Base-by-base conservation (phyloP, 2,888 invertebrate genomes). In the Thalpophila matura region DNA sequence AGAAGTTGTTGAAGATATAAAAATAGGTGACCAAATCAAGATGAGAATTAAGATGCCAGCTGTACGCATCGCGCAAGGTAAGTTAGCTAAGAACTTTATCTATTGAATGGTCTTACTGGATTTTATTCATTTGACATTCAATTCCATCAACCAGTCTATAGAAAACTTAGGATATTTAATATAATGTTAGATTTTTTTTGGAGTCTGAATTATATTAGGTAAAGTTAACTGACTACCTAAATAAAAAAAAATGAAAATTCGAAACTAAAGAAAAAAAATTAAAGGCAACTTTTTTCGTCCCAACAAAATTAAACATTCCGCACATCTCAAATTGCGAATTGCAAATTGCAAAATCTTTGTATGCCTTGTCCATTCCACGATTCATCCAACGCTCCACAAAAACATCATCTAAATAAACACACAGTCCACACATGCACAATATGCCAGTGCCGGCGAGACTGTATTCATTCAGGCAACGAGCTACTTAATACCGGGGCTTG, bases 11-110 rank as follows among this genome's bases (percentile, higher is more conserved):
- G 85, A 94, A 94, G 88, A 91, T 86, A 86, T 90, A 94, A 95
- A 94, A 92, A 95, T 95, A 94, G 95, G 95, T 94, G 95, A 95
- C 91, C 95, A 93, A 93, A 91, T 94, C 97, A 98, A 97, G 96
- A 98, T 98, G 98, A 97, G 98, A 98, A 98, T 98, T 96, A 98
- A 98, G 97, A 98, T 98, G 98, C 98, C 98, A 95, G 98, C 98
- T 95, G 98, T 98, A 96, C 97, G 98, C 96, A 98, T 98, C 96
- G 98, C 98, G 96, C 98, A 98, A 98, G 98, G 98, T 98, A 96
- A 97, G 97, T 93, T 54, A 22, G 12, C 22, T 22, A 6, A 46
- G 14, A 57, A 38, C 18, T 45, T 49, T 3, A n/a, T n/a, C 5
- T 27, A 31, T 6, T 9, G 18, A 37, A 40, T 51, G 1, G 47